These are phyloP conservation scores for Caranx melampygus DNA, from an alignment of 2,113 vertebrate species.

Conservation along the genomic window DNA sequence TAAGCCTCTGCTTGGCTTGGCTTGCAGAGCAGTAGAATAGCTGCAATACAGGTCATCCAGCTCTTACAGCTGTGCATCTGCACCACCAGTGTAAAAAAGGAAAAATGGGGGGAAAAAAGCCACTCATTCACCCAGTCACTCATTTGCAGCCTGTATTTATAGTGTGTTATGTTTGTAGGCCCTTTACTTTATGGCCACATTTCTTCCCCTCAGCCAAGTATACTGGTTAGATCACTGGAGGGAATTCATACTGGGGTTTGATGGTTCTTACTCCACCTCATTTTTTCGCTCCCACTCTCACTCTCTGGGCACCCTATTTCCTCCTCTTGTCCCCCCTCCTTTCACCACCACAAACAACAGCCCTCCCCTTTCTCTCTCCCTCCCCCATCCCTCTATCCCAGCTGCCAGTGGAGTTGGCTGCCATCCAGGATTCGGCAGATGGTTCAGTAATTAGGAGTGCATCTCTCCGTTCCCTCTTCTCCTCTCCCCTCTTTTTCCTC, in stretches of 20 bases:
- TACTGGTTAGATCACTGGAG: constrained; percentile 59
- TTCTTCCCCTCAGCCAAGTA: constrained; percentile 68
- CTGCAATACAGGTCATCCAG: constrained; percentile 59
- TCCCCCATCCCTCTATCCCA: constrained; percentile 81
- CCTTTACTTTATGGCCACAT: constrained; percentile 77
- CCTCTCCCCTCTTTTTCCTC: constrained; percentile 64
- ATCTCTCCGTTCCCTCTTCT: constrained; percentile 80
- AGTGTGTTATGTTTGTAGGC: constrained; percentile 74
- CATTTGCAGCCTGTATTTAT: constrained; percentile 78
- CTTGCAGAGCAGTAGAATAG: constrained; percentile 40
- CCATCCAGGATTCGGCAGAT: constrained; percentile 89
- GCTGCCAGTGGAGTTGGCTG: constrained; percentile 88
- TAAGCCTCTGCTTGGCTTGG: constrained; percentile 41
- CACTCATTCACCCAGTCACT: constrained; percentile 70
- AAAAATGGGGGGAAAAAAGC: constrained; percentile 24
- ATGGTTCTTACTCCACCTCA: constrained; percentile 68
- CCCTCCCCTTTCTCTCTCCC: constrained; percentile 71
- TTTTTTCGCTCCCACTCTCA: constrained; percentile 66
- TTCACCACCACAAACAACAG: constrained; percentile 58
- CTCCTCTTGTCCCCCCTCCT: constrained; percentile 59
- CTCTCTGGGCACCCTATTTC: constrained; percentile 71
- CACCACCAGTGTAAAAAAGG: constrained; percentile 39
- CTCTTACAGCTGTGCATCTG: constrained; percentile 71
- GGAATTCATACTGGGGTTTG: constrained; percentile 67
- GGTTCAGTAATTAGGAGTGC: constrained; percentile 88